A percentile compares a stretch with the other conserved stretches of the same genome.
Evolutionary conservation across 2,888 invertebrate species (phyloP).

Genomic region (Molorchus minor): DNA sequence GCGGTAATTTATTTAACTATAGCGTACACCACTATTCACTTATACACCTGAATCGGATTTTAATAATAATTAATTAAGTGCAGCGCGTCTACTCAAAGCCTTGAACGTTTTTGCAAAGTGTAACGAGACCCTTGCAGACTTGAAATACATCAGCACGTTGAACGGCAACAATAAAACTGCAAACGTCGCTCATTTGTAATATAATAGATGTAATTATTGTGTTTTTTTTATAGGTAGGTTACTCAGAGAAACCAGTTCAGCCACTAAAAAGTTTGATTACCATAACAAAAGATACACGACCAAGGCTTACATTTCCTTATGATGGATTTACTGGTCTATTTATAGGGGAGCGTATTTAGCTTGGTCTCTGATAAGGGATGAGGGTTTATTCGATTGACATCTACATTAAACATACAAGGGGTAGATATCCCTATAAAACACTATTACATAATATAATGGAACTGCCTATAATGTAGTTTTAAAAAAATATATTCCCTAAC

Average conservation of each 20-base stretch:
- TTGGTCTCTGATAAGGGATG: background rate
- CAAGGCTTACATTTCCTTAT: constrained; percentile 9
- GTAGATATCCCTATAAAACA: too few species aligned
- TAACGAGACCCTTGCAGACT: background rate
- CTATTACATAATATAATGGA: too few species aligned
- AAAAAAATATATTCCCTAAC: too few species aligned
- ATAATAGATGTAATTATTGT: constrained; percentile 8
- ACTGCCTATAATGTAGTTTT: too few species aligned
- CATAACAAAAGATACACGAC: constrained; percentile 11
- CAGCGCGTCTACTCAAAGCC: background rate
- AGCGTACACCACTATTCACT: background rate
- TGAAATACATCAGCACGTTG: background rate
- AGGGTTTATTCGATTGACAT: too few species aligned
- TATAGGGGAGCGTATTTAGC: background rate
- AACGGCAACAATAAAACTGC: background rate
- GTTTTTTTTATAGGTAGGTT: background rate
- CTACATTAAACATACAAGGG: too few species aligned
- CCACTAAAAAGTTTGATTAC: constrained; percentile 6
- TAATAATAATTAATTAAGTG: background rate
- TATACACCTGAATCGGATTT: background rate
- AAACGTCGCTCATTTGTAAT: background rate
- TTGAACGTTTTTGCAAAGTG: background rate
- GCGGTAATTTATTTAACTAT: background rate
- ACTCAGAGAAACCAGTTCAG: constrained; percentile 12
- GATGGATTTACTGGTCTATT: background rate